Conservation (phyloP, 2,888 invertebrate species). For the Laothoe populi region DNA sequence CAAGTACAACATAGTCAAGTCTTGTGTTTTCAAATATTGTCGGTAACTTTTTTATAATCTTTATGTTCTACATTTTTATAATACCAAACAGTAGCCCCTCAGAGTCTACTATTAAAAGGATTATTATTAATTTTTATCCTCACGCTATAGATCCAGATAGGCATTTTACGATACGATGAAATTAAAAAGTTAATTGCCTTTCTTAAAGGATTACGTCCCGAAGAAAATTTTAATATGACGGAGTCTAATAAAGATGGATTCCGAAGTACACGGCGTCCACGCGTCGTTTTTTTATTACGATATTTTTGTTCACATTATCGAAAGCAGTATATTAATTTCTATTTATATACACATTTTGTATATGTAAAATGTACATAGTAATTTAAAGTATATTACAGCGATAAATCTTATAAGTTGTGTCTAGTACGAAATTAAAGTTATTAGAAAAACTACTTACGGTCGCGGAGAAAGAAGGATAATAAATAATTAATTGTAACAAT, state of each 20-base stretch:
- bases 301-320: neutral
- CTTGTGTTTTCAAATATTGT: too few species aligned
- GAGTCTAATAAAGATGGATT: slow-evolving; percentile 13
- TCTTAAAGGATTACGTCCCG: slow-evolving; percentile 44
- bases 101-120: slow-evolving; percentile 5
- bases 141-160: slow-evolving; percentile 31
- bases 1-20: too few species aligned
- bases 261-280: slow-evolving; percentile 3
- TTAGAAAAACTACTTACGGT: too few species aligned
- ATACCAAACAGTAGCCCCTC: slow-evolving; percentile 10
- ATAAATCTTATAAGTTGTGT: too few species aligned
- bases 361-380: too few species aligned
- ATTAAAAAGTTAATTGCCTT: slow-evolving; percentile 60
- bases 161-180: slow-evolving; percentile 43
- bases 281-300: slow-evolving; percentile 2
- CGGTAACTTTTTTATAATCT: neutral
- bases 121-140: slow-evolving; percentile 20
- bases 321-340: neutral
- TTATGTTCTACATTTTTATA: slow-evolving; percentile 2
- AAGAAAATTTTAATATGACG: slow-evolving; percentile 11
- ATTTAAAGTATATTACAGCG: too few species aligned
- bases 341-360: neutral
- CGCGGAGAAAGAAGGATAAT: too few species aligned
- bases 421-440: neutral
- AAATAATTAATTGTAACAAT: too few species aligned